phyloP scores from a whole-genome alignment of 2,797 vertebrate genomes.

The Anableps anableps region DNA sequence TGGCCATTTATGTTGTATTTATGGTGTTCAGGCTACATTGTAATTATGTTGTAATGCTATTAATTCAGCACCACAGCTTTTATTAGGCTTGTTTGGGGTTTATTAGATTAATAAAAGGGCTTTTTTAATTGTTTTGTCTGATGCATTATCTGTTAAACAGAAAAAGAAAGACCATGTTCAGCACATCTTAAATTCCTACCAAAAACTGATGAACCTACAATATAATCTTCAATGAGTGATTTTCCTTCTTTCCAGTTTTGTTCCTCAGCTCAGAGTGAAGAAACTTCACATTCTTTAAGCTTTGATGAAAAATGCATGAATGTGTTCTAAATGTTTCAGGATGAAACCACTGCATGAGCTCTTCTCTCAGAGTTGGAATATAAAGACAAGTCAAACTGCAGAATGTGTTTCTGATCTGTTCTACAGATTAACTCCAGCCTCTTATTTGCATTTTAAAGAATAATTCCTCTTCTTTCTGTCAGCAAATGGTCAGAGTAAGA shows the following conservation, averaged over 20 bases:
- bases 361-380: slow-evolving; percentile 38
- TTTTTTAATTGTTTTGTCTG: slow-evolving; percentile 51
- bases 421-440: slow-evolving; percentile 68
- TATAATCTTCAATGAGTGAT: slow-evolving; percentile 40
- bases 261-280: slow-evolving; percentile 26
- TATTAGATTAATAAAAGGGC: slow-evolving; percentile 46
- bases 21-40: slow-evolving; percentile 14
- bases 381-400: slow-evolving; percentile 41
- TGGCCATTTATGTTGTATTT: slow-evolving; percentile 24
- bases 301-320: slow-evolving; percentile 49
- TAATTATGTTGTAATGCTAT: slow-evolving; percentile 33
- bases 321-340: slow-evolving; percentile 30
- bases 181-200: slow-evolving; percentile 19
- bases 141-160: slow-evolving; percentile 49
- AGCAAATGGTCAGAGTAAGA: slow-evolving; percentile 56
- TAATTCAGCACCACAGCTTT: slow-evolving; percentile 31
- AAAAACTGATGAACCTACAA: slow-evolving; percentile 50
- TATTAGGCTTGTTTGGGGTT: slow-evolving; percentile 14
- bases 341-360: slow-evolving; percentile 2
- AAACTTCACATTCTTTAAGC: slow-evolving; percentile 22
- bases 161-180: slow-evolving; percentile 32
- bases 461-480: slow-evolving; percentile 57
- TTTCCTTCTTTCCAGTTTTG: slow-evolving; percentile 1
- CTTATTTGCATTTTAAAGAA: slow-evolving; percentile 76
- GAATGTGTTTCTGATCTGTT: slow-evolving; percentile 50